Percentiles rank a stretch among this genome's conserved stretches.
Evolutionary conservation across 2,888 invertebrate species (phyloP).

Genomic region (Panzeria rudis): DNA sequence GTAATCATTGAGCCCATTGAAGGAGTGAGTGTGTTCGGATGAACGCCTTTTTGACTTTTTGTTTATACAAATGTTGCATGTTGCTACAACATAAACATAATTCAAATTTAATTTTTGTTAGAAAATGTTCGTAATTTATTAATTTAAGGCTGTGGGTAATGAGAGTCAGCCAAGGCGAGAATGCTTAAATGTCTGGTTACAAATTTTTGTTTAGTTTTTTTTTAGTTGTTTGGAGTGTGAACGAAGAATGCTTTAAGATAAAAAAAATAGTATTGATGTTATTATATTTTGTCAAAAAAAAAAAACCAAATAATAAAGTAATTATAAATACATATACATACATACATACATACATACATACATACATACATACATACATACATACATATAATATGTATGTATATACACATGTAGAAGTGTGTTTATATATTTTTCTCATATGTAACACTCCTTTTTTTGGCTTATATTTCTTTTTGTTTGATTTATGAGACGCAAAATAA

Average conservation of each 20-base stretch:
- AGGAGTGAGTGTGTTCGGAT: background rate
- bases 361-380: too few species aligned
- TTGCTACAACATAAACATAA: slow-evolving; percentile 51
- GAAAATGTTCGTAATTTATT: slow-evolving; percentile 38
- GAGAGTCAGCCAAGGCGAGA: background rate
- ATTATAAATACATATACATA: background rate
- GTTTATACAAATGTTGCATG: slow-evolving; percentile 51
- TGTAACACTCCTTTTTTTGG: background rate
- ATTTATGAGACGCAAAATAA: background rate
- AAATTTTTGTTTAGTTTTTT: too few species aligned
- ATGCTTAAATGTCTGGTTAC: background rate
- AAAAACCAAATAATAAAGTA: background rate
- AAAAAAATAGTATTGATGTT: background rate
- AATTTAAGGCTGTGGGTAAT: background rate
- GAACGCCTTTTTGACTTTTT: slow-evolving; percentile 32
- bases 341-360: too few species aligned
- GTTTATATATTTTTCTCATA: too few species aligned
- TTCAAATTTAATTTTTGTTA: slow-evolving; percentile 47
- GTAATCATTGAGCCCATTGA: background rate
- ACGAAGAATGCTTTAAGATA: slow-evolving; percentile 5
- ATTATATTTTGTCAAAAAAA: background rate
- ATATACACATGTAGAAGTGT: too few species aligned
- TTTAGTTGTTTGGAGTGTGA: background rate
- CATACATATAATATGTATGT: too few species aligned
- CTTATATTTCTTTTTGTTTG: background rate